phyloP scores from a whole-genome alignment of 1,140 invertebrate genomes.

The Penaeus indicus region DNA sequence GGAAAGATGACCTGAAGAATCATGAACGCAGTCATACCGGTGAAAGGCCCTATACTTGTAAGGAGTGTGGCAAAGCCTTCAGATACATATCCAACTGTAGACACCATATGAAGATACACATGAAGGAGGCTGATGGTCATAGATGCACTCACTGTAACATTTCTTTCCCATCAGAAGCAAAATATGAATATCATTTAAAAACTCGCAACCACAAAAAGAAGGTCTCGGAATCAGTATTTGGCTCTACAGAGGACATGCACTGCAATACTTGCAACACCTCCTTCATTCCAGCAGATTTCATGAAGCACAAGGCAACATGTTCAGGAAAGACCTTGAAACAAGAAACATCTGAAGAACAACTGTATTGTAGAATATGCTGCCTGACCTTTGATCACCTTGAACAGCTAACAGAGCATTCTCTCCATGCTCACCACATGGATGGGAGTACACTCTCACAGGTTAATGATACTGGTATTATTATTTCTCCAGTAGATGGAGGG shows the following conservation, averaged over 20 bases:
- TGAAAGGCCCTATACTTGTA: constrained; percentile 49
- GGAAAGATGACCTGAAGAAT: constrained; percentile 51
- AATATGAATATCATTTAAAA: constrained; percentile 44
- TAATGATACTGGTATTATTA: too few species aligned
- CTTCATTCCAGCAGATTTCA: neutral
- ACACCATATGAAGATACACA: constrained; percentile 39
- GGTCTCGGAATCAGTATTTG: neutral
- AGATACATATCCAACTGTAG: constrained; percentile 44
- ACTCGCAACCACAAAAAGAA: constrained; percentile 40
- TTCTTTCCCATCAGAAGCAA: constrained; percentile 38
- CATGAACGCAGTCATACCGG: constrained; percentile 52
- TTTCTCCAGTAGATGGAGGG: too few species aligned
- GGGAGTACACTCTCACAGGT: too few species aligned
- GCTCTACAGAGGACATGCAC: neutral
- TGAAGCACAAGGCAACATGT: constrained; percentile 18
- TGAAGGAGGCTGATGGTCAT: neutral
- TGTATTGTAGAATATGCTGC: constrained; percentile 27
- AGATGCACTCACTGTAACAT: constrained; percentile 34
- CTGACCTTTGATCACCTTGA: constrained; percentile 40
- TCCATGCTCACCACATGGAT: neutral
- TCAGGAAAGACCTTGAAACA: neutral
- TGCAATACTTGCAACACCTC: constrained; percentile 23
- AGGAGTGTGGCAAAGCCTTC: constrained; percentile 43
- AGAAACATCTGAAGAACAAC: neutral
- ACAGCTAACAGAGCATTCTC: constrained; percentile 45